Evolutionary conservation across 1,140 invertebrate species (phyloP).

Genomic region (Brachionus rotundiformis): DNA sequence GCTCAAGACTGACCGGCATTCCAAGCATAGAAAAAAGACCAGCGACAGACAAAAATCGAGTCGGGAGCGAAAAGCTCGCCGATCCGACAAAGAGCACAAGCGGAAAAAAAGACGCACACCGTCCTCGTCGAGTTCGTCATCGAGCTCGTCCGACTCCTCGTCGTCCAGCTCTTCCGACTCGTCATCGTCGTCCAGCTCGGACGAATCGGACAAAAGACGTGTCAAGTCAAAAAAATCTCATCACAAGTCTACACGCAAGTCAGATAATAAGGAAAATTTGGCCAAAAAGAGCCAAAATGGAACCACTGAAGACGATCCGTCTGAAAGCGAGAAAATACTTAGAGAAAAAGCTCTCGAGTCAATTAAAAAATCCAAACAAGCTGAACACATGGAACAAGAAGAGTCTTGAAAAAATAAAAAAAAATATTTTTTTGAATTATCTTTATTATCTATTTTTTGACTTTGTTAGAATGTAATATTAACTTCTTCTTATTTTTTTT

Average conservation of each 20-base stretch:
- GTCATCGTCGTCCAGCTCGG: not conserved
- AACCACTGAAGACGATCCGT: not conserved
- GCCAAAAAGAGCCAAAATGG: constrained; percentile 3
- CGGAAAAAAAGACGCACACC: not conserved
- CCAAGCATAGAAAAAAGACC: not conserved
- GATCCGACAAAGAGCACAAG: constrained; percentile 6
- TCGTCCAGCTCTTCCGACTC: not conserved
- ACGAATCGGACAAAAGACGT: not conserved
- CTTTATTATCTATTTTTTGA: no score
- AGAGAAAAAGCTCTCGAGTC: constrained; percentile 49
- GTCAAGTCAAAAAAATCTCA: constrained; percentile 1
- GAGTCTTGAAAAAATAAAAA: not conserved
- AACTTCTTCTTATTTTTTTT: no score
- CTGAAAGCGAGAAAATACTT: constrained; percentile 15
- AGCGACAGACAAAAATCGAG: not conserved
- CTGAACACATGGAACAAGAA: not conserved
- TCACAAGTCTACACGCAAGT: not conserved
- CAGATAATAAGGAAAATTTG: constrained; percentile 35
- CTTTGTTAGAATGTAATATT: constrained; percentile 12
- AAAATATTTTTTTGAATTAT: constrained; percentile 29
- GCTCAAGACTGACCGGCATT: not conserved
- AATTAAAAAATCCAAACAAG: not conserved
- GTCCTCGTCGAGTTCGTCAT: not conserved
- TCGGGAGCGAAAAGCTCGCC: not conserved
- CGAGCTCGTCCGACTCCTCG: not conserved